Base-by-base conservation (phyloP, 2,113 vertebrate species). In the Halichoerus grypus region DNA sequence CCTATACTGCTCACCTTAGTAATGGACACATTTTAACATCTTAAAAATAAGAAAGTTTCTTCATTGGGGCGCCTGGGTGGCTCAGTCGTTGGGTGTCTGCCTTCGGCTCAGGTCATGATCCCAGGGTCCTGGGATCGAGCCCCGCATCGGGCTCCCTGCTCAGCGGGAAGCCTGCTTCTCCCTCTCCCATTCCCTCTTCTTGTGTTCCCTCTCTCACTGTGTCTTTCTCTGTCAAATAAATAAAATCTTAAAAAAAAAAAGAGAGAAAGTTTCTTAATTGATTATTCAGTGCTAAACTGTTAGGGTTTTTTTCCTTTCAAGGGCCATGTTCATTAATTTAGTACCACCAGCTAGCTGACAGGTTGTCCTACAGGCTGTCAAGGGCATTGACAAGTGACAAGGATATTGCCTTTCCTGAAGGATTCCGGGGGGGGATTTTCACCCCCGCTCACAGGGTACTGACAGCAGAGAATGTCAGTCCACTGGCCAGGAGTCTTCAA, bases 341-440 rank as follows among this genome's bases (percentile, higher is more conserved):
- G 46, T 49, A 69, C 9, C 79, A 57, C 81, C 59, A 93, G 57
- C 24, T 55, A 74, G 72, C 90, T 93, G 74, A 77, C 81, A 74
- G 86, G 10, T 63, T 93, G 65, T 76, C 67, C 80, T 22, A 42
- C 28, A 69, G 51, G 74, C 69, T 96, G 57, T 65, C 71, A 74
- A 94, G 71, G 81, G 57, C 65, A 76, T 46, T 93, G 93, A 97
- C 89, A 93, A 49, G 59, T 67, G 80, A 86, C 72, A 82, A 86
- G 10, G 80, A 81, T 76, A 55, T 61, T 72, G 88, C 72, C 84
- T 97, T 85, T 86, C 49, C 22, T 89, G 79, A 81, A 95, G 57
- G 84, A 26, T 80, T 79, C 49, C 1, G 39, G 39, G 9, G 46
- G 51, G 53, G 46, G 15, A 21, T 82, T 77, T 80, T 36, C 46